Conservation (phyloP, 2,113 vertebrate genomes). For the Malurus melanocephalus region DNA sequence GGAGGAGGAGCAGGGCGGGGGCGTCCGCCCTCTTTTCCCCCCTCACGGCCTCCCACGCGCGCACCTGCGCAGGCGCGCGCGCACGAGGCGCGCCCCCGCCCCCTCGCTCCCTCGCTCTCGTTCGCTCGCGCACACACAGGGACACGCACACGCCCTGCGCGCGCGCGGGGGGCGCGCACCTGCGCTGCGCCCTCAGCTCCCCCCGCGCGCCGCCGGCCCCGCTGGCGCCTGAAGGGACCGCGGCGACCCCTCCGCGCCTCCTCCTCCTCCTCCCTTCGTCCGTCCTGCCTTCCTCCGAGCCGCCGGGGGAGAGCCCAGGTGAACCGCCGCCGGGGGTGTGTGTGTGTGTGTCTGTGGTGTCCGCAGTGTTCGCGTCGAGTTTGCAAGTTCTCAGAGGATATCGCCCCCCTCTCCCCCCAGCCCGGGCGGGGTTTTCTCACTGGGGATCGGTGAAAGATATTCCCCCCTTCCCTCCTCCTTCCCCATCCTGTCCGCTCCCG, state of each 20-base stretch:
- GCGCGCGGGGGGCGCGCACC: neutral
- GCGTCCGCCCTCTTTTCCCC: neutral
- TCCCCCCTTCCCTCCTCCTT: neutral
- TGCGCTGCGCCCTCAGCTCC: neutral
- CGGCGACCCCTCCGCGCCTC: neutral
- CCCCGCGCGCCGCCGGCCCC: neutral
- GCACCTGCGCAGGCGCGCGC: neutral
- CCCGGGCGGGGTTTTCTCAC: neutral
- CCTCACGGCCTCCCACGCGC: neutral
- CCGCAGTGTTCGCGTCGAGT: neutral
- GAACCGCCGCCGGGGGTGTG: neutral
- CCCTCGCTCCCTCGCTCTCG: neutral
- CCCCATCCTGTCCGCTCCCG: neutral
- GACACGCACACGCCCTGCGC: neutral
- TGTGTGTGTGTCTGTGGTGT: neutral
- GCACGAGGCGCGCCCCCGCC: neutral
- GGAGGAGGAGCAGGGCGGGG: neutral
- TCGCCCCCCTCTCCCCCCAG: neutral
- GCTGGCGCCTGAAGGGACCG: constrained; percentile 3
- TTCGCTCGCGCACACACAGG: neutral
- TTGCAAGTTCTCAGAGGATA: neutral
- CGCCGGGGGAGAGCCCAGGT: constrained; percentile 5
- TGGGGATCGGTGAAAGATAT: neutral
- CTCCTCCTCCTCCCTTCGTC: neutral
- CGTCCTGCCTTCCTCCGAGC: neutral